phyloP scores from a whole-genome alignment of 35 echinoderm and acorn worm genomes.

The Eucidaris tribuloides region DNA sequence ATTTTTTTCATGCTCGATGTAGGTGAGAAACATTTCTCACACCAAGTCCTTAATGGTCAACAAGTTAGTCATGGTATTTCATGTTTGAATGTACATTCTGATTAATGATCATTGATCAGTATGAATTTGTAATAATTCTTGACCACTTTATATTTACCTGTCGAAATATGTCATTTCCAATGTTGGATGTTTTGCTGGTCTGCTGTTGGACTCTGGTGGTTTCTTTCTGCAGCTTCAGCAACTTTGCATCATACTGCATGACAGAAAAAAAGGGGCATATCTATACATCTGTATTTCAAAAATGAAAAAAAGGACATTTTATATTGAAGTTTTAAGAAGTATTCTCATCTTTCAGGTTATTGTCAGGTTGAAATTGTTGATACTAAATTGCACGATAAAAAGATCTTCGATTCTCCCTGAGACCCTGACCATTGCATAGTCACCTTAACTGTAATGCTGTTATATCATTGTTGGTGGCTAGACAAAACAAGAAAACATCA shows the following conservation, averaged over 20 bases:
- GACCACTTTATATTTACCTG: conserved; percentile 1
- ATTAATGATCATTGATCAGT: not conserved
- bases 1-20: not conserved
- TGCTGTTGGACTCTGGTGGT: not conserved
- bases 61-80: too few species aligned
- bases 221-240: conserved; percentile 43
- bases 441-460: too few species aligned
- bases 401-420: not conserved
- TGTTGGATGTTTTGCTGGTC: not conserved
- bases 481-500: too few species aligned
- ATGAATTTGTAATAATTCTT: not conserved
- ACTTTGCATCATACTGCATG: conserved; percentile 48
- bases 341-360: too few species aligned
- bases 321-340: too few species aligned
- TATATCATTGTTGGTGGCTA: too few species aligned
- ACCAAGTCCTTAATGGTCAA: not conserved
- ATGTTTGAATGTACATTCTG: not conserved
- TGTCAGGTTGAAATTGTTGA: too few species aligned
- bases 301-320: too few species aligned
- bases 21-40: not conserved
- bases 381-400: too few species aligned
- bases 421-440: not conserved
- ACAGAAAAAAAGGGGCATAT: not conserved
- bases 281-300: too few species aligned
- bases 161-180: conserved; percentile 27